phyloP scores from a whole-genome alignment of 2,888 invertebrate species.

The Sturmia bella region DNA sequence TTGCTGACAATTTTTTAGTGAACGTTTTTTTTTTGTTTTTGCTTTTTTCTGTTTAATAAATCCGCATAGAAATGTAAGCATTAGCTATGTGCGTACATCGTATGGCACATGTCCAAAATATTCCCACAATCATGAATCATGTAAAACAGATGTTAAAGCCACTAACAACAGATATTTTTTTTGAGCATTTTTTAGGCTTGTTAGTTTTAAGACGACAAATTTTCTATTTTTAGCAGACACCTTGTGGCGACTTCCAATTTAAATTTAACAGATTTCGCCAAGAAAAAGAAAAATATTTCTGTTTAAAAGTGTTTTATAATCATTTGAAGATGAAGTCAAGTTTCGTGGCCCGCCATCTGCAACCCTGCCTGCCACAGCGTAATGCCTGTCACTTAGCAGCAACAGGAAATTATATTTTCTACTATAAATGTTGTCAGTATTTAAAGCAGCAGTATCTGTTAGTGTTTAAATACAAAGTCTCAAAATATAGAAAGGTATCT shows the following conservation, averaged over 20 bases:
- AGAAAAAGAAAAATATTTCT: too few relatives aligned
- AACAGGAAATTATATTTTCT: constrained; percentile 58
- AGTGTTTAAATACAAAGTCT: background rate
- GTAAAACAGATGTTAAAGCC: background rate
- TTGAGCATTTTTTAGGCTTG: background rate
- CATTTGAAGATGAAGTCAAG: constrained; percentile 46
- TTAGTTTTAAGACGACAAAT: constrained; percentile 20
- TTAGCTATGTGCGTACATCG: too few relatives aligned
- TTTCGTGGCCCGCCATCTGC: constrained; percentile 18
- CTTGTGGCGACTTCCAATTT: constrained; percentile 16
- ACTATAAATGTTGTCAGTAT: constrained; percentile 26
- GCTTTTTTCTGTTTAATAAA: too few relatives aligned
- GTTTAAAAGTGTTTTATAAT: constrained; percentile 20
- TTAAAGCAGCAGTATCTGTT: constrained; percentile 1
- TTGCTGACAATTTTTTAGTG: too few relatives aligned
- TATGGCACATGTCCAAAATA: too few relatives aligned
- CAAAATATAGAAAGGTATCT: too few relatives aligned
- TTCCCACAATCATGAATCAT: too few relatives aligned
- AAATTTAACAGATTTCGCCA: background rate
- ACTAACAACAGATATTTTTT: background rate
- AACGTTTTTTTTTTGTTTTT: too few relatives aligned
- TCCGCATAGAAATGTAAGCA: too few relatives aligned
- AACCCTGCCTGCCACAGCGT: constrained; percentile 2
- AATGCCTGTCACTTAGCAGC: constrained; percentile 42
- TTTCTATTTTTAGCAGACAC: constrained; percentile 19